Percentiles rank a stretch among this genome's conserved stretches.
These are phyloP conservation scores for Cyprinodon tularosa DNA, from an alignment of 2,113 vertebrate species.

Conservation along the genomic window DNA sequence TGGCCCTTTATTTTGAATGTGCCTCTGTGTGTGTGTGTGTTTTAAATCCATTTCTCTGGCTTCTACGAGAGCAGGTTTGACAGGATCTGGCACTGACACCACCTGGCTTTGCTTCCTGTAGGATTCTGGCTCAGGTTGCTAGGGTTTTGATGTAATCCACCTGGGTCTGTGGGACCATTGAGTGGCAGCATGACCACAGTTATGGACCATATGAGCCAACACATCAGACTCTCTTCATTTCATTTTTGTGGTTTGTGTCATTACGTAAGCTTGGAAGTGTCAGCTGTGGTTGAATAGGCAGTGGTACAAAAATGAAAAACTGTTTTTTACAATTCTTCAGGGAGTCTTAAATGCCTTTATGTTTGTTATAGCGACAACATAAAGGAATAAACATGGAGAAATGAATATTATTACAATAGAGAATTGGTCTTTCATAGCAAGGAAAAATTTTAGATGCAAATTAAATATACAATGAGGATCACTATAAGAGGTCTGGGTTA, in stretches of 20 bases:
- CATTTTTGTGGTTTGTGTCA: slow-evolving; percentile 36
- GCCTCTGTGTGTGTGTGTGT: slow-evolving; percentile 3
- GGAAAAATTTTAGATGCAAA: not conserved
- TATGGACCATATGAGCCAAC: slow-evolving; percentile 50
- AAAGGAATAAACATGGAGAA: not conserved
- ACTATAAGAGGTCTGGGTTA: not conserved
- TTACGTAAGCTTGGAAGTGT: slow-evolving; percentile 53
- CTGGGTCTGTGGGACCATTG: slow-evolving; percentile 53
- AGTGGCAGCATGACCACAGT: slow-evolving; percentile 50
- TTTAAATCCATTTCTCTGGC: slow-evolving; percentile 53
- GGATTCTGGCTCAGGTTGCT: slow-evolving; percentile 18
- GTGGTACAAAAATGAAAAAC: slow-evolving; percentile 39
- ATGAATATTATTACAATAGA: not conserved
- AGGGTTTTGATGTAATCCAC: slow-evolving; percentile 62
- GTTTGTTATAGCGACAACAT: slow-evolving; percentile 4
- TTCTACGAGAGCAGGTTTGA: slow-evolving; percentile 50
- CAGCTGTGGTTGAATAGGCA: slow-evolving; percentile 45
- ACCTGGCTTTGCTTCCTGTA: slow-evolving; percentile 63
- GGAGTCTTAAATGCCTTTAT: slow-evolving; percentile 7
- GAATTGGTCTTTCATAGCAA: not conserved
- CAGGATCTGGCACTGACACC: slow-evolving; percentile 60
- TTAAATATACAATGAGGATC: not conserved
- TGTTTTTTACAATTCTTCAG: slow-evolving; percentile 7
- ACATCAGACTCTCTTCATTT: slow-evolving; percentile 28
- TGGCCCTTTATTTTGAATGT: slow-evolving; percentile 34